Evolutionary conservation across 1,140 invertebrate species (phyloP).

Genomic region (Cardiocondyla obscurior): DNA sequence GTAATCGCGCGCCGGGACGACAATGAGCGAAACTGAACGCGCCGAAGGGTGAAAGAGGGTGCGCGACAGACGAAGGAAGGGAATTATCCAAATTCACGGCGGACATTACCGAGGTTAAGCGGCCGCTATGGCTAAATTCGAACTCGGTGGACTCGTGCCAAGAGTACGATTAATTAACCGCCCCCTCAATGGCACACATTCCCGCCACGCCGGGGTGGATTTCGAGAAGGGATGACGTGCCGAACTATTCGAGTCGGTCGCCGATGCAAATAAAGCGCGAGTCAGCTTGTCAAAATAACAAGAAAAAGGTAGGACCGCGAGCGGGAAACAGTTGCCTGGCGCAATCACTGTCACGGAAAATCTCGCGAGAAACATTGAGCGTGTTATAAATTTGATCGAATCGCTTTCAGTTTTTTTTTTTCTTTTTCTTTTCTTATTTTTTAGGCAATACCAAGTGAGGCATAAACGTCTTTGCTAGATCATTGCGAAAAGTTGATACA

Average conservation of each 20-base stretch:
- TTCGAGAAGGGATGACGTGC: constrained; percentile 19
- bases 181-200: constrained; percentile 18
- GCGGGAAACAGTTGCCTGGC: constrained; percentile 31
- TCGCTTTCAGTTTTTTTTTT: no score
- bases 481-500: no score
- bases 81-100: constrained; percentile 65
- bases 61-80: constrained; percentile 15
- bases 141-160: constrained; percentile 67
- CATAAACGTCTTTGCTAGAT: background rate
- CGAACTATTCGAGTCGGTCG: constrained; percentile 54
- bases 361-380: constrained; percentile 21
- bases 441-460: background rate
- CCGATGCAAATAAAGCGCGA: constrained; percentile 48
- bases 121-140: constrained; percentile 63
- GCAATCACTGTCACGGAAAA: constrained; percentile 22
- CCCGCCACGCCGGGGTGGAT: constrained; percentile 13
- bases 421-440: background rate
- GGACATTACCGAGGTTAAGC: constrained; percentile 67
- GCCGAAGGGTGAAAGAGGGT: background rate
- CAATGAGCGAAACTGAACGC: constrained; percentile 32
- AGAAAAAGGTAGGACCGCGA: background rate
- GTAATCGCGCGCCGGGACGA: constrained; percentile 37
- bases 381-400: constrained; percentile 22
- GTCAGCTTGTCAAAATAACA: constrained; percentile 36
- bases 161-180: constrained; percentile 71